Percentiles rank a stretch among this genome's conserved stretches.
Conservation (phyloP, 2,888 invertebrate genomes). For the Lampropteryx suffumata region DNA sequence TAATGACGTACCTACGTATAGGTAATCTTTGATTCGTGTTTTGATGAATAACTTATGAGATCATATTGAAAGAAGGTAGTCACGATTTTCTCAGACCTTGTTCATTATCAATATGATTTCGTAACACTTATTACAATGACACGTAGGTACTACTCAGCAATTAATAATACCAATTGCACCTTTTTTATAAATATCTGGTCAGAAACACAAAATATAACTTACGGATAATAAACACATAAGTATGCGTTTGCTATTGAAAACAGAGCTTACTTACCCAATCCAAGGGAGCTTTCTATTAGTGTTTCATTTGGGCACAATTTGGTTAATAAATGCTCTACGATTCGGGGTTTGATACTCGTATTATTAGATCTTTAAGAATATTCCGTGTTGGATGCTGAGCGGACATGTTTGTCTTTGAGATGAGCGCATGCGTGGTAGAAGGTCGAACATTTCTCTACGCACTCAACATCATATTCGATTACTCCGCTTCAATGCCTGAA, state of each 20-base stretch:
- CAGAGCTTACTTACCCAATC: constrained; percentile 12
- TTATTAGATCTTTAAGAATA: constrained; percentile 11
- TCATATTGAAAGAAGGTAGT: constrained; percentile 21
- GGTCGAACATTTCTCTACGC: no score
- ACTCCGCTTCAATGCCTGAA: no score
- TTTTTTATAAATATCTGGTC: background rate
- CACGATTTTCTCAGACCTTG: constrained; percentile 30
- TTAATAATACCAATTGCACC: background rate
- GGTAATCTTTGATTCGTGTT: constrained; percentile 8
- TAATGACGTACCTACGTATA: background rate
- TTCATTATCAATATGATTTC: constrained; percentile 10
- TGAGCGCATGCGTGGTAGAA: constrained; percentile 41
- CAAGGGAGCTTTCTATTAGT: background rate
- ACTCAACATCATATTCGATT: no score
- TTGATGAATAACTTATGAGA: constrained; percentile 7
- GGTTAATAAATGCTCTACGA: background rate
- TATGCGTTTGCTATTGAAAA: no score
- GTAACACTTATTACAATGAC: background rate
- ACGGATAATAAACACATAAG: no score
- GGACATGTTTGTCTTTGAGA: constrained; percentile 41
- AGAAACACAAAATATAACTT: no score
- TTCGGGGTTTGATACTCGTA: background rate
- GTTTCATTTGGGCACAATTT: background rate
- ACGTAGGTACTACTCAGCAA: constrained; percentile 2
- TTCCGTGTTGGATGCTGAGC: constrained; percentile 39